Conservation (phyloP, 2,888 invertebrate species). For the Xanthostigma xanthostigma region DNA sequence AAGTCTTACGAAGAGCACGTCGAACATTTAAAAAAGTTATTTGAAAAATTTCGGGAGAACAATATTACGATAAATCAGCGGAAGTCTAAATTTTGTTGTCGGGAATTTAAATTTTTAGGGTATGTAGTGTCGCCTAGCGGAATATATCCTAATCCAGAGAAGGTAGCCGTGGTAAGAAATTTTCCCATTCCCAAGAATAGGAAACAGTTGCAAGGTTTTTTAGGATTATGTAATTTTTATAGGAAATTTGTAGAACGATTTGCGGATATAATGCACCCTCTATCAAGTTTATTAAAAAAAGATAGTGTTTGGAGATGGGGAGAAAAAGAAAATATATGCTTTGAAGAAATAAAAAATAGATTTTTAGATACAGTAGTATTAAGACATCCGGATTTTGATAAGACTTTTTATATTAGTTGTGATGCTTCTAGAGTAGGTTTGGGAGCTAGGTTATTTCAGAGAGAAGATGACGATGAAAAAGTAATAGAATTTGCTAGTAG, state of each 20-base stretch:
- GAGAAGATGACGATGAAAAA: too few species aligned
- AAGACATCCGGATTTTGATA: too few species aligned
- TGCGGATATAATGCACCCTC: not conserved
- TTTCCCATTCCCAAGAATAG: conserved; percentile 6
- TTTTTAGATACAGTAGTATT: not conserved
- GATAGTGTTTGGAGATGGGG: not conserved
- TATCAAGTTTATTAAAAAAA: not conserved
- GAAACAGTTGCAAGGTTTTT: conserved; percentile 5
- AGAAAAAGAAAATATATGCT: not conserved
- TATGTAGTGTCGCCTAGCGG: not conserved
- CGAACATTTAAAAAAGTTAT: not conserved
- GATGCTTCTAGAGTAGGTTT: too few species aligned
- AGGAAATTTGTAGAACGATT: conserved; percentile 1
- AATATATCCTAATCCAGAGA: not conserved
- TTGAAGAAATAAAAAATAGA: not conserved
- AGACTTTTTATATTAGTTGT: too few species aligned
- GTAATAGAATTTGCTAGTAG: too few species aligned
- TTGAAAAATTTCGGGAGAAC: not conserved
- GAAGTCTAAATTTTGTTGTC: not conserved
- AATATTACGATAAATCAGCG: not conserved
- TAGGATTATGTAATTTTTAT: conserved; percentile 9
- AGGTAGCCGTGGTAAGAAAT: not conserved
- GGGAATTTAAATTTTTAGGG: conserved; percentile 2
- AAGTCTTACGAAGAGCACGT: not conserved
- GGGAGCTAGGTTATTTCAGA: too few species aligned